Evolutionary conservation across 2,797 vertebrate genomes (phyloP).

Genomic region (Enteromius thamalakanensis): DNA sequence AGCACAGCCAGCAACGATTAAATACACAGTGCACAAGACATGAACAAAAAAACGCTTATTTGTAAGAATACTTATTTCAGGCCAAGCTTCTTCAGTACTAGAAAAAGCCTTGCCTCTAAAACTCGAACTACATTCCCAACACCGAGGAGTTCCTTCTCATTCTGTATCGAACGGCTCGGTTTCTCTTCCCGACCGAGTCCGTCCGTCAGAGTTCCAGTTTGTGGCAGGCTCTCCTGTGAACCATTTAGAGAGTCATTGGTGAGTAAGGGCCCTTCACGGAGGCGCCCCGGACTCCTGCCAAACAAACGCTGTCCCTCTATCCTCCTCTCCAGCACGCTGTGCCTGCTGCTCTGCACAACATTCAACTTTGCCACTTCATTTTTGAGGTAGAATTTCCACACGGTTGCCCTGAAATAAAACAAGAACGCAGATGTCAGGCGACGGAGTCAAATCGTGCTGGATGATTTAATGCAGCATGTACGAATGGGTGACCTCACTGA

Average conservation of each 20-base stretch:
- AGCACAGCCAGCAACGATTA: conserved; percentile 77
- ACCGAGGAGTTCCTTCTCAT: conserved; percentile 35
- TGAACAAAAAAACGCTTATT: conserved; percentile 68
- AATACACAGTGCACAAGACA: conserved; percentile 75
- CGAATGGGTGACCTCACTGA: conserved; percentile 63
- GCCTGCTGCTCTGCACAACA: conserved; percentile 63
- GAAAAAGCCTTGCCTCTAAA: conserved; percentile 29
- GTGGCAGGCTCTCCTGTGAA: conserved; percentile 47
- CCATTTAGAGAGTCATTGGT: conserved; percentile 6
- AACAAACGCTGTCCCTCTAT: conserved; percentile 50
- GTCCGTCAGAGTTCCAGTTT: conserved; percentile 67
- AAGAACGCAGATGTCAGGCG: conserved; percentile 39
- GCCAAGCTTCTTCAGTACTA: conserved; percentile 24
- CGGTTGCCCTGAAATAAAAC: conserved; percentile 66
- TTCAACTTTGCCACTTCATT: conserved; percentile 69
- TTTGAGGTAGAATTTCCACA: conserved; percentile 83
- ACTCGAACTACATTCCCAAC: conserved; percentile 36
- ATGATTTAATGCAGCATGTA: conserved; percentile 30
- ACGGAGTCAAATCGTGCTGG: neutral
- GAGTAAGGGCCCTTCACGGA: neutral
- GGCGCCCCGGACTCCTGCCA: neutral
- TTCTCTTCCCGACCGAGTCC: conserved; percentile 59
- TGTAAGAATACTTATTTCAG: conserved; percentile 57
- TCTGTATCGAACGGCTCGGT: conserved; percentile 38
- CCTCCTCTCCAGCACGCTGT: conserved; percentile 66